These are phyloP conservation scores for Ariolimax columbianus DNA, from an alignment of 2,888 invertebrate genomes.

Conservation along the genomic window DNA sequence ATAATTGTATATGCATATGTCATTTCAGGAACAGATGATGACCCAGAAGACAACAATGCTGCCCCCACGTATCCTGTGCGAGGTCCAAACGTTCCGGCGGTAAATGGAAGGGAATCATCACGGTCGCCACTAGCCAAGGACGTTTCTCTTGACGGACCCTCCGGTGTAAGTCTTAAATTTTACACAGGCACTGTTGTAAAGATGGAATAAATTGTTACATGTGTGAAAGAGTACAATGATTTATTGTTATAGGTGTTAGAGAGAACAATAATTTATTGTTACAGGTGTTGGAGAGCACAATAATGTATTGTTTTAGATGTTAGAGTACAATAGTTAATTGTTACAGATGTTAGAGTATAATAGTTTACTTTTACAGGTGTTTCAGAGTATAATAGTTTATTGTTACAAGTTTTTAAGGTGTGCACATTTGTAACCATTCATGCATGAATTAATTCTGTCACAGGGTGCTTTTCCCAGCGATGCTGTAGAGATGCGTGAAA, in stretches of 20 bases:
- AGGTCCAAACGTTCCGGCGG: background rate
- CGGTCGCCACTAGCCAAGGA: slow-evolving; percentile 15
- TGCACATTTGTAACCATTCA: background rate
- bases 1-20: no score
- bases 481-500: slow-evolving; percentile 63
- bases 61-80: slow-evolving; percentile 14
- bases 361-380: no score
- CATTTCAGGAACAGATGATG: slow-evolving; percentile 6
- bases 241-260: no score
- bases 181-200: background rate
- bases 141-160: background rate
- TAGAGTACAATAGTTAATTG: no score
- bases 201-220: background rate
- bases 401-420: background rate
- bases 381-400: no score
- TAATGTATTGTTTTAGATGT: no score
- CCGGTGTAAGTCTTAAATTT: slow-evolving; percentile 1
- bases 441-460: background rate
- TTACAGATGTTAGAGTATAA: no score
- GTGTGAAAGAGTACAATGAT: no score
- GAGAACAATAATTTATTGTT: no score
- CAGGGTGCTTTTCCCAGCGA: slow-evolving; percentile 52
- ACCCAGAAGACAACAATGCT: background rate
- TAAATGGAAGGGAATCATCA: slow-evolving; percentile 6
- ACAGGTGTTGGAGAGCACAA: no score